Conservation (phyloP, 2,888 invertebrate species). For the Cephus runcator region DNA sequence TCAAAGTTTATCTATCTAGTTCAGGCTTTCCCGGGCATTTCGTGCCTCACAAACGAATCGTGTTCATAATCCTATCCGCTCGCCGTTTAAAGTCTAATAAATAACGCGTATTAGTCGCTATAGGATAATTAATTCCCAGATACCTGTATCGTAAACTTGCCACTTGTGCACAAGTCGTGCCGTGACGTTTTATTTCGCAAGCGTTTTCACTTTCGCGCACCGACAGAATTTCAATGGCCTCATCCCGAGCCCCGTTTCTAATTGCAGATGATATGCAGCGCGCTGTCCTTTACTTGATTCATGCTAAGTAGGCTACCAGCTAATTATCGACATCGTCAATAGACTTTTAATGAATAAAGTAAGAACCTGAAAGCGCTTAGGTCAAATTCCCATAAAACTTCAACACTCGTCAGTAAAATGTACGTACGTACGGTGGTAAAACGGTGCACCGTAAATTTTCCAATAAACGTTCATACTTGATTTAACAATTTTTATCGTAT, state of each 20-base stretch:
- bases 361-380: neutral
- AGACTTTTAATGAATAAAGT: neutral
- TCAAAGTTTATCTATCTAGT: neutral
- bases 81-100: conserved; percentile 1
- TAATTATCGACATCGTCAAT: neutral
- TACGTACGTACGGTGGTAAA: neutral
- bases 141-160: neutral
- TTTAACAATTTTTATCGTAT: neutral
- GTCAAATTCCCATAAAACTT: neutral
- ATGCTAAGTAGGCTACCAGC: neutral
- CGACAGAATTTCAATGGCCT: neutral
- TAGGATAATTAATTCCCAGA: neutral
- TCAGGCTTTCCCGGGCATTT: neutral
- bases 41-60: neutral
- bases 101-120: neutral
- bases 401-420: neutral
- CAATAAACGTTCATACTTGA: neutral
- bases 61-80: neutral
- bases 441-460: neutral
- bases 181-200: neutral
- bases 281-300: neutral
- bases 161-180: neutral
- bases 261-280: neutral
- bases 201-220: neutral
- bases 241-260: neutral